Base-by-base conservation (phyloP, 2,888 invertebrate species). In the Lymantria dispar region DNA sequence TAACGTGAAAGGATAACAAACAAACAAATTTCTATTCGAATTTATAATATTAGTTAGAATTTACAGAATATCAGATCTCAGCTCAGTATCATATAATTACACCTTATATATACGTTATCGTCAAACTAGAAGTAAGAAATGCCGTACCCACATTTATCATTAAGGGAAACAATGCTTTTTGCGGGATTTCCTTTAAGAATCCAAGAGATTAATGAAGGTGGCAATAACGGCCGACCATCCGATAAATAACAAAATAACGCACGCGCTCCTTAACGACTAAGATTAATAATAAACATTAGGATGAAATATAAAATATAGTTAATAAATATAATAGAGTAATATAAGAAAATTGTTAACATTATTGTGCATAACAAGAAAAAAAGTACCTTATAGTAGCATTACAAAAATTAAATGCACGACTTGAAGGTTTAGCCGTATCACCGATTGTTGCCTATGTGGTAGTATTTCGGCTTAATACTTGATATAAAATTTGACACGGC, bases 221-320 rank as follows among this genome's bases (percentile, higher is more conserved):
- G 87, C 80, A 85, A 87, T 87, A 87, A 83, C 79, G 81, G 62
- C 72, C 74, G 77, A 76, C 83, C 82, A 77, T 74, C 80, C 80
- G 84, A 87, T 87, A 87, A 85, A 87, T 87, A 87, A 87, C 84
- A 72, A 85, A 85, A 87, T 84, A 87, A 87, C 84, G 79, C 74
- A 83, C 83, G 77, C 71, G 73, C 64, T 69, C 74, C 74, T 69
- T 81, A 82, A 80, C 76, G 80, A 78, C 76, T 72, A 59, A 76
- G 82, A 85, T 85, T 84, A 85, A 85, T 85, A 81, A 78, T 76
- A 73, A 76, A 64, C 78, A 82, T 80, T 78, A 79, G 68, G 70
- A 56, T 47, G 55, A 57, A 45, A 62, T 54, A 67, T 65, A 64
- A 70, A 72, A 74, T 71, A 65, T 56, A 54, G 50, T 49, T 54